These are phyloP conservation scores for Dasyurus viverrinus DNA, from an alignment of 2,113 vertebrate genomes.

Conservation along the genomic window DNA sequence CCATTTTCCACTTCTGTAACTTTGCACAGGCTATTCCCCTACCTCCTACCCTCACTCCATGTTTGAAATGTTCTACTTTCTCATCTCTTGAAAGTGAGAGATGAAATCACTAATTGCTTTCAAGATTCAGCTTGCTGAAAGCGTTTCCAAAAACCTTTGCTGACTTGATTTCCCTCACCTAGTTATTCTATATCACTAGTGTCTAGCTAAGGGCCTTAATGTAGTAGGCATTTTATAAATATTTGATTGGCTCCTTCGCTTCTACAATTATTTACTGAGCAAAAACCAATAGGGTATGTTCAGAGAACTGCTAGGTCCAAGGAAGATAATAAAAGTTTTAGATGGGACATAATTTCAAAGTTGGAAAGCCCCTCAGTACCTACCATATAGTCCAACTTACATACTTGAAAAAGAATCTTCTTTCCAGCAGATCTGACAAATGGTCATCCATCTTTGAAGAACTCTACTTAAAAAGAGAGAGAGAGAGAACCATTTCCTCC, in stretches of 20 bases:
- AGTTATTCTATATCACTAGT: not conserved
- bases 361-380: not conserved
- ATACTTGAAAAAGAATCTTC: not conserved
- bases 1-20: not conserved
- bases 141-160: not conserved
- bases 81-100: not conserved
- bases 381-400: not conserved
- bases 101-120: not conserved
- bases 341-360: not conserved
- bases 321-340: not conserved
- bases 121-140: not conserved
- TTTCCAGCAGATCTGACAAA: not conserved
- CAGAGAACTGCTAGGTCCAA: too few species aligned
- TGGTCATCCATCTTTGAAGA: not conserved
- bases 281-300: not conserved
- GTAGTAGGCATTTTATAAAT: not conserved
- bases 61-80: not conserved
- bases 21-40: not conserved
- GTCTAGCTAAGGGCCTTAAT: not conserved
- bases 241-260: not conserved
- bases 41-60: not conserved
- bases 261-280: not conserved
- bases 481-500: not conserved
- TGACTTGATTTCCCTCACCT: not conserved
- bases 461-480: not conserved